phyloP scores from a whole-genome alignment of 2,113 vertebrate species.

The Ifrita kowaldi region DNA sequence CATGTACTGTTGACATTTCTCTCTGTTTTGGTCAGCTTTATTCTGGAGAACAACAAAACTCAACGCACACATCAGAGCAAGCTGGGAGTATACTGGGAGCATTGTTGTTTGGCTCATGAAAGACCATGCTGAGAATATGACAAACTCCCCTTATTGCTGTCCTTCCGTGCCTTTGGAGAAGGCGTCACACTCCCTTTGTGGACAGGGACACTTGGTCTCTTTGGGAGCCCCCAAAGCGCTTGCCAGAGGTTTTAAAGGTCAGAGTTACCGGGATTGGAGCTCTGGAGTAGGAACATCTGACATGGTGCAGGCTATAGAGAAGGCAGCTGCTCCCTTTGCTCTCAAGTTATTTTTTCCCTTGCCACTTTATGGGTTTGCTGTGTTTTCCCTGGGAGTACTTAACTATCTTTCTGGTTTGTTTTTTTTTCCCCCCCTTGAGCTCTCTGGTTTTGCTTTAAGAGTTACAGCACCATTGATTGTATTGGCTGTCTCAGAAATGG shows the following conservation, averaged over 20 bases:
- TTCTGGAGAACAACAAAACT: not conserved
- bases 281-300: not conserved
- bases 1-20: not conserved
- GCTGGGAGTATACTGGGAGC: not conserved
- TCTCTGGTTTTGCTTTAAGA: constrained; percentile 35
- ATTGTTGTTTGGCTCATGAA: not conserved
- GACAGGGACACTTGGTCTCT: not conserved
- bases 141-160: not conserved
- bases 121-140: not conserved
- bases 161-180: not conserved
- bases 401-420: not conserved
- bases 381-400: not conserved
- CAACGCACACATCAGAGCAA: not conserved
- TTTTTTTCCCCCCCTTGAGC: not conserved
- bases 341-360: not conserved
- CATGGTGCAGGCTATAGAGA: not conserved
- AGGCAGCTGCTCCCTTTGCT: not conserved
- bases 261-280: not conserved
- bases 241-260: constrained; percentile 25
- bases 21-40: not conserved
- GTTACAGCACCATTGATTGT: constrained; percentile 34
- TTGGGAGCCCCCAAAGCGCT: not conserved
- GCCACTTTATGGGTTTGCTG: not conserved
- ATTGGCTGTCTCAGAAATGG: constrained; percentile 23
- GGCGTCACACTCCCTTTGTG: not conserved